These are phyloP conservation scores for Pachycephus smyrnensis DNA, from an alignment of 2,888 invertebrate species.

Conservation along the genomic window DNA sequence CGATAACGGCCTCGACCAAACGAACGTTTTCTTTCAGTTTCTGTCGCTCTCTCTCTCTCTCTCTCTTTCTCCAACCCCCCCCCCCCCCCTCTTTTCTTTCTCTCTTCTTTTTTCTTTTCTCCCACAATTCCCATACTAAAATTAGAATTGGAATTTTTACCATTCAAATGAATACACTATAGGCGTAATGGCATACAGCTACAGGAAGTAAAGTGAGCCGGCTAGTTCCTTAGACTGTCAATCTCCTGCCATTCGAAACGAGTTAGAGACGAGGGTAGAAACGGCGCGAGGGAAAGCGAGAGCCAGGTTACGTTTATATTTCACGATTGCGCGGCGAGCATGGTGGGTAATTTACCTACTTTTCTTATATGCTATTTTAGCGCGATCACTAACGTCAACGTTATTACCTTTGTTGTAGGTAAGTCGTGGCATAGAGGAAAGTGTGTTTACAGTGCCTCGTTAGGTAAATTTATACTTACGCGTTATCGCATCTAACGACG, in stretches of 20 bases:
- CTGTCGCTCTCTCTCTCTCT: neutral
- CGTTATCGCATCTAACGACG: neutral
- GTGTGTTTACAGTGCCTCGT: neutral
- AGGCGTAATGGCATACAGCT: neutral
- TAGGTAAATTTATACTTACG: neutral
- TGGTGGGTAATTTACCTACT: neutral
- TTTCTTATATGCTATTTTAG: neutral
- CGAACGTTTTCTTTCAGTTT: neutral
- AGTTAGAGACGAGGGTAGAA: neutral
- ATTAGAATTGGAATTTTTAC: slow-evolving; percentile 8
- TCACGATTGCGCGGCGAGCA: neutral
- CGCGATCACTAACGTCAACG: neutral
- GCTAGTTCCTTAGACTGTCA: neutral
- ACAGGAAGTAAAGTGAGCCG: neutral
- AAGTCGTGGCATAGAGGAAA: neutral
- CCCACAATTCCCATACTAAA: slow-evolving; percentile 19
- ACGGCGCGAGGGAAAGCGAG: neutral
- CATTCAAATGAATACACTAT: neutral
- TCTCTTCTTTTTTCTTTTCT: neutral
- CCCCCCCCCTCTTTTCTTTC: too few species aligned
- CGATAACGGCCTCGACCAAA: neutral
- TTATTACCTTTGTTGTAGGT: neutral
- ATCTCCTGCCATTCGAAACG: neutral
- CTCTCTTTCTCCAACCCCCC: neutral
- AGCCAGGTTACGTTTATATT: neutral